Conservation (phyloP, 2,888 invertebrate genomes). For the Lordiphosa fenestrarum region DNA sequence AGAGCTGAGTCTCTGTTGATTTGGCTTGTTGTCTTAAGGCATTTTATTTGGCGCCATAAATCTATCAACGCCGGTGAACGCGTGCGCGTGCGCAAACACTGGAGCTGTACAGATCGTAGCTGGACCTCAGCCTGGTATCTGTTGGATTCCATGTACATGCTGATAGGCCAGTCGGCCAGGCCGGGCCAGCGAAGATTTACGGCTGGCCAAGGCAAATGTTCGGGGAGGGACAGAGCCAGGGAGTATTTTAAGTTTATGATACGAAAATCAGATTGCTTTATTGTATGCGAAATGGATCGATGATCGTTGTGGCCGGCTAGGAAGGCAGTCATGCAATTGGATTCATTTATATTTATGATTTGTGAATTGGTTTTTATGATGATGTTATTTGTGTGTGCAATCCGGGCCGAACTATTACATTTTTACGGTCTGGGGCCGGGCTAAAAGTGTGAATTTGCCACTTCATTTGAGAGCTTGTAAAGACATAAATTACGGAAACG, state of each 20-base stretch:
- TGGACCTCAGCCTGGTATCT: conserved; percentile 27
- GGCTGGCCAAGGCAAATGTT: conserved; percentile 60
- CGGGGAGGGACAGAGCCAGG: conserved; percentile 22
- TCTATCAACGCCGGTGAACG: conserved; percentile 74
- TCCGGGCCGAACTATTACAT: conserved; percentile 60
- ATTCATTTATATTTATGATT: conserved; percentile 78
- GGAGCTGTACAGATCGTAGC: conserved; percentile 4
- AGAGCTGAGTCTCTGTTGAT: conserved; percentile 39
- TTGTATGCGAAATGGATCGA: conserved; percentile 71
- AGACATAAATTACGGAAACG: conserved; percentile 60
- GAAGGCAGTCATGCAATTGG: conserved; percentile 32
- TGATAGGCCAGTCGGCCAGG: conserved; percentile 46
- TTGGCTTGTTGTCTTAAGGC: conserved; percentile 70
- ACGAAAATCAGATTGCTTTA: conserved; percentile 73
- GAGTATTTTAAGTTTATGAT: conserved; percentile 70
- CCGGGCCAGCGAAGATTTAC: conserved; percentile 56
- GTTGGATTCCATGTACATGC: conserved; percentile 50
- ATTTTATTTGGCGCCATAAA: conserved; percentile 79
- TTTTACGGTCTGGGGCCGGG: conserved; percentile 51
- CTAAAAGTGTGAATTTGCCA: conserved; percentile 77
- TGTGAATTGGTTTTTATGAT: conserved; percentile 78
- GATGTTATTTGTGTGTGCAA: conserved; percentile 59
- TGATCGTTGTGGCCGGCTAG: conserved; percentile 32
- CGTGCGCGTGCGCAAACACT: conserved; percentile 72
- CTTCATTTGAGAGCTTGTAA: conserved; percentile 72